A percentile compares a stretch with the other conserved stretches of the same genome.
phyloP scores from a whole-genome alignment of 2,113 vertebrate genomes.

The Aythya baeri region DNA sequence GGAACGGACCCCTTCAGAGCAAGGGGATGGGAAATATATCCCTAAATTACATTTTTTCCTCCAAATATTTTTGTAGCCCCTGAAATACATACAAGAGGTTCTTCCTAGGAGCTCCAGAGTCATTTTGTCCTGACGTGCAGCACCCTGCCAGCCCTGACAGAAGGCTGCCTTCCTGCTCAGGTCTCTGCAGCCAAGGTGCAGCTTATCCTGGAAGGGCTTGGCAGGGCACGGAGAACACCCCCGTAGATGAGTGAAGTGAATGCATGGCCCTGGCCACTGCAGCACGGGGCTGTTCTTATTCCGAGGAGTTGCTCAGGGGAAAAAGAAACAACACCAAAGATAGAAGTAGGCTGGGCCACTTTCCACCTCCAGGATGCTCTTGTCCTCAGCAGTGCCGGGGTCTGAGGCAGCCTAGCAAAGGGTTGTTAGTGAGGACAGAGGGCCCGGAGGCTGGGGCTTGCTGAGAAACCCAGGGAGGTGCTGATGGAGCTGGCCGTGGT shows the following conservation, averaged over 20 bases:
- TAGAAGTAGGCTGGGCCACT: neutral
- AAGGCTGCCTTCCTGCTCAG: neutral
- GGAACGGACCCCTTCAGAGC: neutral
- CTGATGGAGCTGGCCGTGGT: fast-evolving
- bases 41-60: neutral
- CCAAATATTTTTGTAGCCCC: neutral
- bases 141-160: neutral
- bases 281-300: neutral
- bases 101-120: neutral
- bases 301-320: neutral
- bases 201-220: neutral
- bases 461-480: neutral
- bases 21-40: neutral
- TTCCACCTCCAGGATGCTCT: neutral
- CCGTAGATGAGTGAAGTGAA: neutral
- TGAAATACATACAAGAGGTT: neutral
- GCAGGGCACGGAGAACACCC: neutral
- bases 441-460: neutral
- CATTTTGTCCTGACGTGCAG: neutral
- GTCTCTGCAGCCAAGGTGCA: neutral
- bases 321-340: neutral
- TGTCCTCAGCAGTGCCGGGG: neutral
- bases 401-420: neutral
- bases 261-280: neutral
- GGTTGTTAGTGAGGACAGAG: neutral